These are phyloP conservation scores for Autographa gamma DNA, from an alignment of 2,888 invertebrate genomes.

Conservation along the genomic window DNA sequence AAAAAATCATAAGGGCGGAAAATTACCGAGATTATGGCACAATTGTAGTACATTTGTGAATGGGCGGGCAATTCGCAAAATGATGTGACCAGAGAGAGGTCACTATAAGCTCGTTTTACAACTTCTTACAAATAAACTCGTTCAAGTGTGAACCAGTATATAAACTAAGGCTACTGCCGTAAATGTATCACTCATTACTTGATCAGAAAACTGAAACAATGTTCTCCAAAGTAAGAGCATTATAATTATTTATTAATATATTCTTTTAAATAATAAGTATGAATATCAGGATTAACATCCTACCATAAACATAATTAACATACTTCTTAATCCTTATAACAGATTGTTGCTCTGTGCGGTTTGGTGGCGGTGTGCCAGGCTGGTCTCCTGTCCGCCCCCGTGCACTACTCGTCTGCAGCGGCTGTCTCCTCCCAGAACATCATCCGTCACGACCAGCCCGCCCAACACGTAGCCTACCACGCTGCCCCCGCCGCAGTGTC, in stretches of 20 bases:
- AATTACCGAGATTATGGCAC: background rate
- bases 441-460: conserved; percentile 66
- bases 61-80: conserved; percentile 25
- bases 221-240: conserved; percentile 57
- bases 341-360: conserved; percentile 63
- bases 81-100: conserved; percentile 40
- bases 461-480: conserved; percentile 36
- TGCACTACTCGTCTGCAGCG: conserved; percentile 74
- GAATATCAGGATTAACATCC: background rate
- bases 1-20: background rate
- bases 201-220: conserved; percentile 65
- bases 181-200: conserved; percentile 64
- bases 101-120: conserved; percentile 30
- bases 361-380: conserved; percentile 65
- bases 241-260: too few relatives aligned
- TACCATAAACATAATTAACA: background rate
- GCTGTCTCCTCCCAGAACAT: conserved; percentile 76
- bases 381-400: conserved; percentile 70
- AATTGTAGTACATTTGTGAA: conserved; percentile 10
- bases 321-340: conserved; percentile 13
- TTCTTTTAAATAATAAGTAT: too few relatives aligned
- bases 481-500: conserved; percentile 52
- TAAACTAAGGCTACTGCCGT: conserved; percentile 26
- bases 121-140: conserved; percentile 23
- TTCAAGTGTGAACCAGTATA: conserved; percentile 46